Base-by-base conservation (phyloP, 2,113 vertebrate genomes). In the Salvator merianae region DNA sequence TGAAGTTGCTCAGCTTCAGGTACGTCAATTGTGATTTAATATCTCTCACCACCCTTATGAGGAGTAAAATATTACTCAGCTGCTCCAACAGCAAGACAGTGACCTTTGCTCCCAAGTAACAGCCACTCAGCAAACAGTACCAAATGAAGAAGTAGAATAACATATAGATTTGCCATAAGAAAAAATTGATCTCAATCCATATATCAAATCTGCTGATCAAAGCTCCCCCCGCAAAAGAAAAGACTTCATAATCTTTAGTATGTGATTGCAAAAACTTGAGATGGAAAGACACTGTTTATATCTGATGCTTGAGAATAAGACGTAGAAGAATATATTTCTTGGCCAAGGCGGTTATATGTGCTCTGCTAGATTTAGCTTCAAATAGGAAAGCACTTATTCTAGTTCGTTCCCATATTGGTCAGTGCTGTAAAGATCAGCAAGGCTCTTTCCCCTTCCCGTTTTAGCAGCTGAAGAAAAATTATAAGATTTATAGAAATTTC, bases 21-120 rank as follows among this genome's bases (percentile, higher is more conserved):
- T 98, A 97, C 93, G 96, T 98, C 97, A 97, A 96, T 95, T 96
- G 97, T 98, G 98, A 99, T 99, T 99, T 98, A 98, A 98, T 98
- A 97, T 97, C 96, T 97, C 94, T 95, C 94, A 94, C 95, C 95
- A 94, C 91, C 91, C 96, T 95, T 95, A 93, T 94, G 94, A 96
- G 94, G 94, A 96, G 94, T 94, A 95, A 97, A 96, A 96, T 97
- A 98, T 97, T 97, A 97, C 97, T 94, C 90, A 88, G 90, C 93
- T 95, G 94, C 94, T 94, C 94, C 91, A 93, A 94, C 95, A 94
- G 94, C 94, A 93, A 96, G 96, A 95, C 93, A 90, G 87, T 83
- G 95, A 97, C 97, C 97, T 97, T 92, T 98, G 97, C 96, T 97
- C 97, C 92, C 77, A 68, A 94, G 96, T 96, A 97, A 95, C 95